Base-by-base conservation (phyloP, 2,113 vertebrate species). In the Festucalex cinctus region DNA sequence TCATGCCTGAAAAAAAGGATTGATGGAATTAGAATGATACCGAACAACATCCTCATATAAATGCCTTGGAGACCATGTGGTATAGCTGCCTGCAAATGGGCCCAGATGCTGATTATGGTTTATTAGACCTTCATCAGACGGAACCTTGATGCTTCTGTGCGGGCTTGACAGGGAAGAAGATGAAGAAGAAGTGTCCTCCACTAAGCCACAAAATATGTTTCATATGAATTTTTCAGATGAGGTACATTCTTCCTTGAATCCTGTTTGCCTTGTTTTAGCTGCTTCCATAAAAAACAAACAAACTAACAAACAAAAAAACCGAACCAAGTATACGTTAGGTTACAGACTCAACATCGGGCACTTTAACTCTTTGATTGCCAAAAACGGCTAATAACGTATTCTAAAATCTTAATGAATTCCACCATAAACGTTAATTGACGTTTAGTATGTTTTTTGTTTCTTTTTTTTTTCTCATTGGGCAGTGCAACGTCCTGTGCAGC, bases 1-100 rank as follows among this genome's bases (percentile, higher is more conserved):
- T 77, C 19, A 71, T 12, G 67, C 54, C 57, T 75, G 53, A 71
- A 70, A 83, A 70, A 83, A 68, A 66, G 73, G 63, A 75, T 71
- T 22, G 54, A 58, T 54, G 58, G 69, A 83, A 73, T 67, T 20
- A 49, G 51, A 48, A 37, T 41, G 58, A 73, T 82, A 75, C 63
- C 49, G 73, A 72, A 77, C 41, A 74, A 63, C 19, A 61, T 32
- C 9, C 36, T 39, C 36, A 22, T 36, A n/a, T 43, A 71, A 69
- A 26, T 60, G 69, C 58, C 46, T 53, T 6, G 65, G 63, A 77
- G 39, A 49, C 20, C 24, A 46, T 24, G 1, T 24, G 56, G 37
- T 63, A 65, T 48, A 65, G 46, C 43, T 39, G 6, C 35, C 44
- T 62, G 64, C 19, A 51, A 66, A 65, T 61, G 56, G 32, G 43